phyloP scores from a whole-genome alignment of 2,113 vertebrate species.

The Coregonus clupeaformis region DNA sequence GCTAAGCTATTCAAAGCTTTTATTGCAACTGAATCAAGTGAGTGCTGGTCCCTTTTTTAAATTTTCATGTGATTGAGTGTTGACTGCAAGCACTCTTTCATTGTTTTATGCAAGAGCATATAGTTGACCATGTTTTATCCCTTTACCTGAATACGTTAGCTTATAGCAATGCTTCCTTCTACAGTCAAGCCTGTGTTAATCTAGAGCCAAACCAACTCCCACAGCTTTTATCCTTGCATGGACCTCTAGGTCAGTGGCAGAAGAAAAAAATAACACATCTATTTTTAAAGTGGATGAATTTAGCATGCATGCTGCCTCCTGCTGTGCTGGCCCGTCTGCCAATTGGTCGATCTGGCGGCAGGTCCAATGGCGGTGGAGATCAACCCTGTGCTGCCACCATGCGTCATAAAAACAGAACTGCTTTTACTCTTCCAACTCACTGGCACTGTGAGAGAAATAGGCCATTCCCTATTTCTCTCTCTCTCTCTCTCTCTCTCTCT shows the following conservation, averaged over 20 bases:
- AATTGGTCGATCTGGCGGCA: constrained; percentile 44
- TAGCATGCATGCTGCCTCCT: constrained; percentile 49
- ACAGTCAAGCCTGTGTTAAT: constrained; percentile 48
- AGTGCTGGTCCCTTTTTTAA: too few relatives aligned
- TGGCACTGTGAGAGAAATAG: neutral
- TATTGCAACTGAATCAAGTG: too few relatives aligned
- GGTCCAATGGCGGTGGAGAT: constrained; percentile 8
- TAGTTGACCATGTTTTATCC: constrained; percentile 26
- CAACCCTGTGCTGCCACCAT: constrained; percentile 50
- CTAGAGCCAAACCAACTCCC: constrained; percentile 52
- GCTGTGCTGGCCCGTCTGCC: constrained; percentile 27
- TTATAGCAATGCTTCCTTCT: too few relatives aligned
- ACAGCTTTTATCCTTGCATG: constrained; percentile 76
- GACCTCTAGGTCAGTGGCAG: constrained; percentile 81
- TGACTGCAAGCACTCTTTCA: too few relatives aligned
- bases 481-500: too few relatives aligned
- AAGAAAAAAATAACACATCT: constrained; percentile 81
- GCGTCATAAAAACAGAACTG: constrained; percentile 30
- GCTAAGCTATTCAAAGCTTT: too few relatives aligned
- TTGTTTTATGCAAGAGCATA: neutral
- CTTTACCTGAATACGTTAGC: constrained; percentile 20
- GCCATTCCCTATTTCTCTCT: too few relatives aligned
- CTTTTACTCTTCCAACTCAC: neutral
- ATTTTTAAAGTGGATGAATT: constrained; percentile 89
- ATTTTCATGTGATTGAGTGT: too few relatives aligned